These are phyloP conservation scores for Solen grandis DNA, from an alignment of 1,140 invertebrate genomes.

Conservation along the genomic window DNA sequence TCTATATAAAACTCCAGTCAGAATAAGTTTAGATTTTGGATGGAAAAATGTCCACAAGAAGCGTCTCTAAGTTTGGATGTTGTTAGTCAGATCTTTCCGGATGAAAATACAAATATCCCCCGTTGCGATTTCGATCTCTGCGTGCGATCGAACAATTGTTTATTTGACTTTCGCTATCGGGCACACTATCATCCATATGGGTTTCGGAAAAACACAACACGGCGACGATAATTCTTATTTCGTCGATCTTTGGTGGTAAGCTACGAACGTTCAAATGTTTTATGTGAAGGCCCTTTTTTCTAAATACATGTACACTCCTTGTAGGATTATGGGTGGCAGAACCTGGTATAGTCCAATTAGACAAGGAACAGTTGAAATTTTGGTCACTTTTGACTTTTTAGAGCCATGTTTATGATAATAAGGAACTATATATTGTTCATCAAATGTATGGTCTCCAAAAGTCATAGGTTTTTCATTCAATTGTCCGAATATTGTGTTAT, in stretches of 20 bases:
- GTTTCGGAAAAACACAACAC: constrained; percentile 31
- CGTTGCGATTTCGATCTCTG: constrained; percentile 19
- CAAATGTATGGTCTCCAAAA: too few relatives aligned
- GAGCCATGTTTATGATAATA: too few relatives aligned
- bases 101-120: constrained; percentile 22
- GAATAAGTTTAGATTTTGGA: constrained; percentile 14
- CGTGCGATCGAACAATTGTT: constrained; percentile 27
- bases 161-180: constrained; percentile 11
- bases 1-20: neutral
- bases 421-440: too few relatives aligned
- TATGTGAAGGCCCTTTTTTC: constrained; percentile 18
- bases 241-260: neutral
- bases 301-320: too few relatives aligned
- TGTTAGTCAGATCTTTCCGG: neutral
- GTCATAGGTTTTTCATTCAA: too few relatives aligned
- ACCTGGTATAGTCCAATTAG: too few relatives aligned
- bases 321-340: too few relatives aligned
- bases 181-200: constrained; percentile 26
- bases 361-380: too few relatives aligned
- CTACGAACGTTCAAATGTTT: neutral
- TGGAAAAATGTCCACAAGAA: neutral
- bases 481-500: too few relatives aligned
- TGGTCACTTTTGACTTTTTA: too few relatives aligned
- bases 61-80: neutral
- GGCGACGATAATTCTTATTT: neutral